Conservation (phyloP, 2,113 vertebrate species). For the Myotis yumanensis region DNA sequence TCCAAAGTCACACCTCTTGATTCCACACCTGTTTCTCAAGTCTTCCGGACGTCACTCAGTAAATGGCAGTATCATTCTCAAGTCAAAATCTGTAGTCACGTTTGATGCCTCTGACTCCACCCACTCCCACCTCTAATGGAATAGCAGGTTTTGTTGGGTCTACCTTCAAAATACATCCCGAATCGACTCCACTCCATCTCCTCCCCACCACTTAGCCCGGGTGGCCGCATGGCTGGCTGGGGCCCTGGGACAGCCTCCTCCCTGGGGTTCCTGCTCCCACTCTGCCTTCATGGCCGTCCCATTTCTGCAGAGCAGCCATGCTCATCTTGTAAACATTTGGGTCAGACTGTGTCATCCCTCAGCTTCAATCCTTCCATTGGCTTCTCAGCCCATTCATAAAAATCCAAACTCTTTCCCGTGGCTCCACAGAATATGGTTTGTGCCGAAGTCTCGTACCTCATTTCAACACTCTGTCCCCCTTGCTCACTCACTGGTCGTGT, state of each 20-base stretch:
- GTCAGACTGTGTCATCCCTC: not conserved
- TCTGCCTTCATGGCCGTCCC: not conserved
- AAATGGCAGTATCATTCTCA: not conserved
- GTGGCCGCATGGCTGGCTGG: no score
- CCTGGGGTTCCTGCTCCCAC: accelerated
- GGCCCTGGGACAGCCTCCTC: not conserved
- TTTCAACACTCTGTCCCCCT: not conserved
- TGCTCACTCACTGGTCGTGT: not conserved
- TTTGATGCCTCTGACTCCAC: not conserved
- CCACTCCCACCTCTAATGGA: not conserved
- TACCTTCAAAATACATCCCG: not conserved
- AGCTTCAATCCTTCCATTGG: not conserved
- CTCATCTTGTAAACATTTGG: not conserved
- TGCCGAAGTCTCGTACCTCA: not conserved
- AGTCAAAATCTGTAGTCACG: not conserved
- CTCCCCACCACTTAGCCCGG: not conserved
- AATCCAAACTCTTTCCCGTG: not conserved
- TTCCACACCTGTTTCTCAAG: not conserved
- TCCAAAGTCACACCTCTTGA: not conserved
- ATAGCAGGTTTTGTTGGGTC: not conserved
- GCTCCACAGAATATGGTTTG: not conserved
- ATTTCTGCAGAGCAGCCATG: not conserved
- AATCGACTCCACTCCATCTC: not conserved
- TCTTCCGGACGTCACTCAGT: not conserved
- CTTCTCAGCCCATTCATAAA: not conserved